Percentiles rank a stretch among this genome's conserved stretches.
Conservation (phyloP, 1,140 invertebrate species). For the Musca vetustissima region DNA sequence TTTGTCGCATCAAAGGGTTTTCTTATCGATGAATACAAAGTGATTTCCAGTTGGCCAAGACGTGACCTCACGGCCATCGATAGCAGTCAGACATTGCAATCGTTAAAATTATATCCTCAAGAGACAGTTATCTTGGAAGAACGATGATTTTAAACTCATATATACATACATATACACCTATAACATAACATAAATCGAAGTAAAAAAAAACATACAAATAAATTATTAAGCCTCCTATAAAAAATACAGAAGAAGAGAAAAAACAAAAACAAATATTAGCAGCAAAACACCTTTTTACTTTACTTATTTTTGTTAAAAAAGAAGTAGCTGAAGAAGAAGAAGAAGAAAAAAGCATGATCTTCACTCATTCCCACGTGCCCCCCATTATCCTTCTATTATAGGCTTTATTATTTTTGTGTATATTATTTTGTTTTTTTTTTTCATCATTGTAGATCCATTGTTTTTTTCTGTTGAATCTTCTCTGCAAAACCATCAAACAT, state of each 20-base stretch:
- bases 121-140: conserved; percentile 92
- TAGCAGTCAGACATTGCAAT: conserved; percentile 71
- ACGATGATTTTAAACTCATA: conserved; percentile 63
- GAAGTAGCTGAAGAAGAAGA: background rate
- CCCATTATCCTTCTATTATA: too few species aligned
- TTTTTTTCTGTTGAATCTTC: too few species aligned
- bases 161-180: conserved; percentile 10
- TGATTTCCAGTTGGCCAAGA: conserved; percentile 88
- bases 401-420: too few species aligned
- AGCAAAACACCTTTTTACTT: too few species aligned
- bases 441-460: too few species aligned
- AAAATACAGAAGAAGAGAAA: too few species aligned
- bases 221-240: too few species aligned
- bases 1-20: conserved; percentile 85
- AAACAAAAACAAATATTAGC: too few species aligned
- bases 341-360: background rate
- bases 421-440: too few species aligned
- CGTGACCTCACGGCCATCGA: conserved; percentile 84
- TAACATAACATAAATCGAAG: conserved; percentile 3
- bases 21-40: conserved; percentile 84
- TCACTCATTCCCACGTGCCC: too few species aligned
- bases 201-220: background rate
- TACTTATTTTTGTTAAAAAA: too few species aligned
- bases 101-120: conserved; percentile 85
- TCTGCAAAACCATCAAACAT: too few species aligned